Conservation (phyloP, 2,888 invertebrate genomes). For the Drosophila mulleri region DNA sequence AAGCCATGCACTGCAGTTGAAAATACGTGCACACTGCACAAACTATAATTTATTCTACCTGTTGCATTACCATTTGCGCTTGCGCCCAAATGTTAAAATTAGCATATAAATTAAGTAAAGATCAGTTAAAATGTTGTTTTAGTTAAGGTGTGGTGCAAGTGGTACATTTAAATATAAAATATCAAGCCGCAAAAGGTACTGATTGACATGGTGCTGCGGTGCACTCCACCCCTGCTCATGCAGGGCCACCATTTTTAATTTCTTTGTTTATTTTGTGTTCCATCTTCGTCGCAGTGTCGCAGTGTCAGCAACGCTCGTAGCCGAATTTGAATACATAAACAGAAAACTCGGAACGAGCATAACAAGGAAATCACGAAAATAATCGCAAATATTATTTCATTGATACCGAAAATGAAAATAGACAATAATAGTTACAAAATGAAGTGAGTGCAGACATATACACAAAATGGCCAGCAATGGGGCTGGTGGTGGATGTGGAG, state of each 20-base stretch:
- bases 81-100: slow-evolving; percentile 66
- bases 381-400: slow-evolving; percentile 23
- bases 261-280: slow-evolving; percentile 83
- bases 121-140: slow-evolving; percentile 10
- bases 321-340: slow-evolving; percentile 55
- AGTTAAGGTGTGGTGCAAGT: slow-evolving; percentile 21
- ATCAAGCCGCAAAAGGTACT: slow-evolving; percentile 30
- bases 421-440: slow-evolving; percentile 35
- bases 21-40: slow-evolving; percentile 39
- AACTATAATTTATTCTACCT: slow-evolving; percentile 55
- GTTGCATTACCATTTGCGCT: slow-evolving; percentile 64
- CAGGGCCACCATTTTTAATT: slow-evolving; percentile 82
- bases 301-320: slow-evolving; percentile 45
- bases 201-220: slow-evolving; percentile 32
- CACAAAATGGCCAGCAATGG: slow-evolving; percentile 57
- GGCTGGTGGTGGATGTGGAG: slow-evolving; percentile 41
- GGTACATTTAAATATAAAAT: slow-evolving; percentile 1
- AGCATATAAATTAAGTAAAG: slow-evolving; percentile 56
- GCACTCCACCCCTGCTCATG: slow-evolving; percentile 43
- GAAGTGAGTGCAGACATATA: slow-evolving; percentile 51
- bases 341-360: slow-evolving; percentile 28
- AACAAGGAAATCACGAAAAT: slow-evolving; percentile 15
- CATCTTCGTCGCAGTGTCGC: slow-evolving; percentile 73
- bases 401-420: slow-evolving; percentile 17
- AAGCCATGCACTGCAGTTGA: slow-evolving; percentile 13